These are phyloP conservation scores for Camponotus fellah DNA, from an alignment of 2,888 invertebrate genomes.

Conservation along the genomic window DNA sequence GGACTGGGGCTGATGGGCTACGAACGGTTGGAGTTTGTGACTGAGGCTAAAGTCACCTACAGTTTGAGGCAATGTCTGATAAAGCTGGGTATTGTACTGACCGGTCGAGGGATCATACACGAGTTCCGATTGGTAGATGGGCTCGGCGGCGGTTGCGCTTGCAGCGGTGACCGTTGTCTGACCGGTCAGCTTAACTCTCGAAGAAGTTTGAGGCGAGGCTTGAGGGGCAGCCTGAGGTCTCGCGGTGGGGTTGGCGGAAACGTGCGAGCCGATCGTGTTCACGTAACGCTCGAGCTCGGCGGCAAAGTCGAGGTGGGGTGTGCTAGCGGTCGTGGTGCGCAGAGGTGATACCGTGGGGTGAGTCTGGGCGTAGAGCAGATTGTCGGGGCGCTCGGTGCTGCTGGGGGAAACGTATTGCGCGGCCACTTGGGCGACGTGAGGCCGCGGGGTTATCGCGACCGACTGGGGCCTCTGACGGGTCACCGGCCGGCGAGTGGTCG, in stretches of 20 bases:
- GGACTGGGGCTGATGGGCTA: constrained; percentile 88
- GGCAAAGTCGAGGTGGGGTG: constrained; percentile 89
- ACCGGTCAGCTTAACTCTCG: constrained; percentile 63
- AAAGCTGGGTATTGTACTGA: constrained; percentile 92
- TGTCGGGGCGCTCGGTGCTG: constrained; percentile 85
- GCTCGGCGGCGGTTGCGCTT: constrained; percentile 85
- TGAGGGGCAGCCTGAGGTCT: constrained; percentile 78
- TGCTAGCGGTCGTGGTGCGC: constrained; percentile 77
- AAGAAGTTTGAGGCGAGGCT: constrained; percentile 48
- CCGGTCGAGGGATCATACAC: constrained; percentile 92
- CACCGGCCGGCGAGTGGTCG: constrained; percentile 78
- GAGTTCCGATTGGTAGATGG: constrained; percentile 92
- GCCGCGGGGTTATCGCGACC: constrained; percentile 88
- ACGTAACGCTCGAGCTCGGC: constrained; percentile 90
- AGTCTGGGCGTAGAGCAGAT: constrained; percentile 83
- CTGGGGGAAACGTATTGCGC: constrained; percentile 84
- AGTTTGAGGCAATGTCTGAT: constrained; percentile 92
- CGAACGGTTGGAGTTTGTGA: constrained; percentile 92
- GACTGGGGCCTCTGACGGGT: constrained; percentile 81
- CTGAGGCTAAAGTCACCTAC: constrained; percentile 91
- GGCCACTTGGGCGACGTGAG: constrained; percentile 84
- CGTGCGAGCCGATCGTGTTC: constrained; percentile 86
- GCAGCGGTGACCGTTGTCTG: constrained; percentile 62
- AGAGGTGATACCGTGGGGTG: constrained; percentile 80
- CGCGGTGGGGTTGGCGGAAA: constrained; percentile 79